These are phyloP conservation scores for Paradoxurus hermaphroditus DNA, from an alignment of 2,113 vertebrate genomes.

Conservation along the genomic window DNA sequence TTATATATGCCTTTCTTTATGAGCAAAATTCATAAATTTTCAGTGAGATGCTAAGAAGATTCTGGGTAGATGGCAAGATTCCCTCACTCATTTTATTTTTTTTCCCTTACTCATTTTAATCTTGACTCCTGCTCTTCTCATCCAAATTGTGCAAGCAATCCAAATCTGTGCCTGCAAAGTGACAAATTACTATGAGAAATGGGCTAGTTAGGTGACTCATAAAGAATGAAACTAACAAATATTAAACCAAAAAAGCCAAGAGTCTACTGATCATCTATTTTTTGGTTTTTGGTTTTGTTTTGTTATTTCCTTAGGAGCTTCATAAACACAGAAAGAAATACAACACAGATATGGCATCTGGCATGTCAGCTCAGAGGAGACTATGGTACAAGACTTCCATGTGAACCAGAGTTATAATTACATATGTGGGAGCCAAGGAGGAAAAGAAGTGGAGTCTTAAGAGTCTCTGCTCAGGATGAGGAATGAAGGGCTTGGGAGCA, in stretches of 20 bases:
- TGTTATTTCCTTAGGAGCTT: not conserved
- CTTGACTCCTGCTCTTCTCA: not conserved
- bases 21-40: not conserved
- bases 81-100: not conserved
- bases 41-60: not conserved
- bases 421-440: not conserved
- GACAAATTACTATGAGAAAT: not conserved
- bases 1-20: not conserved
- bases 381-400: not conserved
- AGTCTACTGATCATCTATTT: not conserved
- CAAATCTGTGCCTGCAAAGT: not conserved
- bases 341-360: not conserved
- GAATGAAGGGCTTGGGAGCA: too few species aligned
- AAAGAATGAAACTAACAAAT: not conserved
- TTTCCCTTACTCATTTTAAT: not conserved
- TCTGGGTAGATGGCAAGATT: not conserved
- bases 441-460: not conserved
- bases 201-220: not conserved
- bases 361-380: not conserved
- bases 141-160: not conserved
- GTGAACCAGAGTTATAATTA: not conserved
- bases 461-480: not conserved
- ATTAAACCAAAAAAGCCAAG: not conserved
- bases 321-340: not conserved
- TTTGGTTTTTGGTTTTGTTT: too few species aligned